These are phyloP conservation scores for Raja brachyura DNA, from an alignment of 2,113 vertebrate genomes.

Conservation along the genomic window DNA sequence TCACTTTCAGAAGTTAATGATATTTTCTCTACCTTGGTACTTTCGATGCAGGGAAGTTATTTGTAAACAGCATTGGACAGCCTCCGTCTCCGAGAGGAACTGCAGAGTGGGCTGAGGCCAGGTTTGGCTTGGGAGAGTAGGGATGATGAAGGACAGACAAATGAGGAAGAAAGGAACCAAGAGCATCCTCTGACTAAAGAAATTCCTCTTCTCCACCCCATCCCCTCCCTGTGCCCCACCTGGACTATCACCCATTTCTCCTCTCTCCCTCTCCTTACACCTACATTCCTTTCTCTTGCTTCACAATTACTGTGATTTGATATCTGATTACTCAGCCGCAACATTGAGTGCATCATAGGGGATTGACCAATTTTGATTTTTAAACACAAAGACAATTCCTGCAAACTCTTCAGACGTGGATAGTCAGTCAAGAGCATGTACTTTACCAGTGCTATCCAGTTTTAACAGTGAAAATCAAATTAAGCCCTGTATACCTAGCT, in stretches of 20 bases:
- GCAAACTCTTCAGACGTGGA: background rate
- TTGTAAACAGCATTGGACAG: no score
- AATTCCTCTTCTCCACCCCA: no score
- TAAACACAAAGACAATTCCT: background rate
- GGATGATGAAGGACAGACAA: no score
- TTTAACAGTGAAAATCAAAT: constrained; percentile 7
- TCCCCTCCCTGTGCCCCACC: no score
- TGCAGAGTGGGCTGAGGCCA: no score
- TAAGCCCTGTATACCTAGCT: background rate
- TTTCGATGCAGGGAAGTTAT: background rate
- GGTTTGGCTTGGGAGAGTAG: no score
- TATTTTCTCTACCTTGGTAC: background rate
- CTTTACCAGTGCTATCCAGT: background rate
- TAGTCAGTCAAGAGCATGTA: background rate
- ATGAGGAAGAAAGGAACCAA: no score
- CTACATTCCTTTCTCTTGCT: background rate
- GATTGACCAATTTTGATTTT: background rate
- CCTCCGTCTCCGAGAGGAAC: no score
- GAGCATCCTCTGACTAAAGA: no score
- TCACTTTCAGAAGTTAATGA: background rate
- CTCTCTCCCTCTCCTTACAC: background rate
- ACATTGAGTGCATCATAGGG: background rate
- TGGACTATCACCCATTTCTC: no score
- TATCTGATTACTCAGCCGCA: background rate
- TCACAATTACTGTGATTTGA: background rate